Percentiles rank a stretch among this genome's conserved stretches.
phyloP scores from a whole-genome alignment of 2,888 invertebrate genomes.

The Andricus quercusramuli region DNA sequence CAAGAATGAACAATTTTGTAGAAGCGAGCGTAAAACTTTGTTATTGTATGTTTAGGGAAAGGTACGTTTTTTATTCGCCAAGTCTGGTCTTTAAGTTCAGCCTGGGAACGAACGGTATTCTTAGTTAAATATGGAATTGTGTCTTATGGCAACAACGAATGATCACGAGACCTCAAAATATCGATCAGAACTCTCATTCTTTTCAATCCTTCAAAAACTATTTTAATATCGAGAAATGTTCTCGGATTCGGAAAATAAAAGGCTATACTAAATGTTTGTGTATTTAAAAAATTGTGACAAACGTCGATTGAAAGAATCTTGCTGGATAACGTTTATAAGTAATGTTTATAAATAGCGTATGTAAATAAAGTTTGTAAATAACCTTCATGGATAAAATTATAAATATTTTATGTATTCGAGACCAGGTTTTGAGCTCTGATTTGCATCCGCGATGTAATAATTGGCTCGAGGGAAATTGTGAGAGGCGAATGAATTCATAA shows the following conservation, averaged over 20 bases:
- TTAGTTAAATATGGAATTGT: slow-evolving; percentile 43
- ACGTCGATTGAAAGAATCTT: not conserved
- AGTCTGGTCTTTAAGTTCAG: slow-evolving; percentile 17
- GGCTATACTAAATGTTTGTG: slow-evolving; percentile 8
- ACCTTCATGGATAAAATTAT: slow-evolving; percentile 1
- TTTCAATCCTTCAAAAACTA: not conserved
- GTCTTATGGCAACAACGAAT: slow-evolving; percentile 64
- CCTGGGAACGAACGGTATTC: slow-evolving; percentile 17
- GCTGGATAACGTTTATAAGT: not conserved
- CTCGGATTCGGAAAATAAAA: not conserved
- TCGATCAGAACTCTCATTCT: slow-evolving; percentile 5
- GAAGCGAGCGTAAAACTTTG: slow-evolving; percentile 32
- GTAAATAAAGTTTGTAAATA: not conserved
- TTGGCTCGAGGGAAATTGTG: not conserved
- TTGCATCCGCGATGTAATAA: slow-evolving; percentile 14
- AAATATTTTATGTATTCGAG: slow-evolving; percentile 2
- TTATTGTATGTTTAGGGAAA: slow-evolving; percentile 29
- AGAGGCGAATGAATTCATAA: slow-evolving; percentile 50
- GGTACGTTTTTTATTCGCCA: slow-evolving; percentile 34
- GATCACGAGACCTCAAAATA: slow-evolving; percentile 48
- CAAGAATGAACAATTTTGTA: slow-evolving; percentile 34
- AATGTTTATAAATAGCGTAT: not conserved
- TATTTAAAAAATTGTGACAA: not conserved
- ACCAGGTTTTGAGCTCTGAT: slow-evolving; percentile 16
- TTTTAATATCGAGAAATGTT: slow-evolving; percentile 6